Base-by-base conservation (phyloP, 2,888 invertebrate genomes). In the Diarsia brunnea region DNA sequence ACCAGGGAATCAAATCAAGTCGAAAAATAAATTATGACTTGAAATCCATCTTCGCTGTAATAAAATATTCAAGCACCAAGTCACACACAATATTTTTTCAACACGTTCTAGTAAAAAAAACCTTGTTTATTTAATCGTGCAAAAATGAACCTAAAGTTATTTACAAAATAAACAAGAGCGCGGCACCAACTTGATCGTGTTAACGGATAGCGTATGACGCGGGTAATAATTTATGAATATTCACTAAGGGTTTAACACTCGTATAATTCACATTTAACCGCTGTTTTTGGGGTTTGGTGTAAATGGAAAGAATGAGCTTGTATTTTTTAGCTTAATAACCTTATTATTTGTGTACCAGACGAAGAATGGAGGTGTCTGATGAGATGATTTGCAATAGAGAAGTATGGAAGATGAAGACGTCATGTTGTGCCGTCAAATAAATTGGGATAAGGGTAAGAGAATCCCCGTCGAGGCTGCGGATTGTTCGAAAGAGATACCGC, bases 171-270 rank as follows among this genome's bases (percentile, higher is more conserved):
- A 84, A 86, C 75, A 79, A 65, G 61, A 51, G 61, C 63, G 63
- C 47, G n/a, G 78, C 63, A 81, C 80, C 73, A 75, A 81, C 31
- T 80, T 82, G 78, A 88, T 68, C 78, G 73, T 86, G 83, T 82
- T 79, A 78, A 70, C 78, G n/a, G 67, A 58, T 75, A 79, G 49
- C 53, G 70, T n/a, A 65, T 76, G 84, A 72, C 78, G 66, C 69
- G 55, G 78, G 79, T 78, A 84, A 81, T 86, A 83, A 87, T 87
- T 87, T 83, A 87, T 88, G 85, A 88, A 88, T 87, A 88, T 87
- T 87, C 87, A 83, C 81, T 61, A 60, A 82, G 75, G 79, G 75
- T 16, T 83, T 88, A 83, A 77, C 71, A 83, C 78, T 80, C 66
- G 72, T 73, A 84, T 84, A 86, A 82, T 88, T 86, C 81, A 69